These are phyloP conservation scores for Lithophane semibrunnea DNA, from an alignment of 2,888 invertebrate species.

Conservation along the genomic window DNA sequence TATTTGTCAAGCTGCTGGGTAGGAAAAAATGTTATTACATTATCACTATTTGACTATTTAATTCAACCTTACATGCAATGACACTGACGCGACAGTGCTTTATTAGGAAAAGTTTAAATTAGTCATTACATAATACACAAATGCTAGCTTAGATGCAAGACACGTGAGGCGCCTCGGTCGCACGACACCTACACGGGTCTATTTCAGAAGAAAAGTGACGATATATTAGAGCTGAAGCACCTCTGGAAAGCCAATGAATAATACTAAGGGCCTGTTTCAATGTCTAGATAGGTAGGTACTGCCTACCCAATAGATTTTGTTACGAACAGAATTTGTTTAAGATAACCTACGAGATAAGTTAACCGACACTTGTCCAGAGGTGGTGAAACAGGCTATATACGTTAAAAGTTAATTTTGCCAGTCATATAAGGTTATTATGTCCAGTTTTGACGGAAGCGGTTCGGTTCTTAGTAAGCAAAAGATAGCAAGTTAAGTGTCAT, in stretches of 20 bases:
- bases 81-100: slow-evolving; percentile 42
- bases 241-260: slow-evolving; percentile 30
- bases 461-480: slow-evolving; percentile 39
- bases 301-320: neutral
- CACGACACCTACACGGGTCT: slow-evolving; percentile 59
- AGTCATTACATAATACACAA: slow-evolving; percentile 55
- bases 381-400: slow-evolving; percentile 24
- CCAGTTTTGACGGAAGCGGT: neutral
- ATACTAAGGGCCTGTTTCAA: slow-evolving; percentile 27
- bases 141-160: slow-evolving; percentile 52
- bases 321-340: neutral
- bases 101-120: slow-evolving; percentile 39
- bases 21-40: slow-evolving; percentile 44
- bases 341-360: neutral
- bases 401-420: slow-evolving; percentile 18
- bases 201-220: slow-evolving; percentile 19
- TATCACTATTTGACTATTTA: slow-evolving; percentile 34
- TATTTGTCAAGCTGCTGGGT: slow-evolving; percentile 51
- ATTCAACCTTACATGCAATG: slow-evolving; percentile 50
- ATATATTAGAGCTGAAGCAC: slow-evolving; percentile 21
- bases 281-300: neutral
- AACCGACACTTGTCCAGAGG: neutral
- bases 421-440: slow-evolving; percentile 11
- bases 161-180: slow-evolving; percentile 61
- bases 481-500: slow-evolving; percentile 62